A percentile compares a stretch with the other conserved stretches of the same genome.
These are phyloP conservation scores for Hermetia illucens DNA, from an alignment of 1,140 invertebrate genomes.

Conservation along the genomic window DNA sequence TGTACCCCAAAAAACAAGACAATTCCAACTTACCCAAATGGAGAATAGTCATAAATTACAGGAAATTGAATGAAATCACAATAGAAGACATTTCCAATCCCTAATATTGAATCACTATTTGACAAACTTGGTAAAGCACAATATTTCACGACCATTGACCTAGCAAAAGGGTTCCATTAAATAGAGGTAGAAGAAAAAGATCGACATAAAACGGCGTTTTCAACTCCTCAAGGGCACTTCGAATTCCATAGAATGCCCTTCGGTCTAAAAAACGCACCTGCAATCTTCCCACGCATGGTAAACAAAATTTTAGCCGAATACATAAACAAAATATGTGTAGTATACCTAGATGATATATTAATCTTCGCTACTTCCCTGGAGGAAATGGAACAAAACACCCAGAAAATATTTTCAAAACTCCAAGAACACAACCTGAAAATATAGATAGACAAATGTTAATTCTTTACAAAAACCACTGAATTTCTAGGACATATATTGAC, in stretches of 20 bases:
- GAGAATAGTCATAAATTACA: conserved; percentile 22
- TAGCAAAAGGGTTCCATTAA: conserved; percentile 28
- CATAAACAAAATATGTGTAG: conserved; percentile 13
- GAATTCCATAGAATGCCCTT: conserved; percentile 18
- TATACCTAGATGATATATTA: conserved; percentile 22
- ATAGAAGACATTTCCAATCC: not conserved
- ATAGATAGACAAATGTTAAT: conserved; percentile 13
- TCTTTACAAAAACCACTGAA: conserved; percentile 14
- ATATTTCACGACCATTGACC: conserved; percentile 4
- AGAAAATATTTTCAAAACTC: conserved; percentile 24
- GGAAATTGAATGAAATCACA: conserved; percentile 11
- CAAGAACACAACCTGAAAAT: conserved; percentile 9
- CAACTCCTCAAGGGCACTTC: not conserved
- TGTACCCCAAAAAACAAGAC: conserved; percentile 13
- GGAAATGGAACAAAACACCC: conserved; percentile 15
- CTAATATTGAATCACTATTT: conserved; percentile 1
- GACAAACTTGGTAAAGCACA: not conserved
- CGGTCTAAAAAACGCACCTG: conserved; percentile 22
- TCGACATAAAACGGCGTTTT: conserved; percentile 4
- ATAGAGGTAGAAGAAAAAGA: not conserved
- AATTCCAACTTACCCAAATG: conserved; percentile 7
- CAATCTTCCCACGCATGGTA: conserved; percentile 30
- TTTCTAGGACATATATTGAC: conserved; percentile 16
- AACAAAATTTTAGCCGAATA: conserved; percentile 17
- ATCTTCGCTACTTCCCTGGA: conserved; percentile 13